Conservation (phyloP, 2,797 vertebrate genomes). For the Scarus forsteni region DNA sequence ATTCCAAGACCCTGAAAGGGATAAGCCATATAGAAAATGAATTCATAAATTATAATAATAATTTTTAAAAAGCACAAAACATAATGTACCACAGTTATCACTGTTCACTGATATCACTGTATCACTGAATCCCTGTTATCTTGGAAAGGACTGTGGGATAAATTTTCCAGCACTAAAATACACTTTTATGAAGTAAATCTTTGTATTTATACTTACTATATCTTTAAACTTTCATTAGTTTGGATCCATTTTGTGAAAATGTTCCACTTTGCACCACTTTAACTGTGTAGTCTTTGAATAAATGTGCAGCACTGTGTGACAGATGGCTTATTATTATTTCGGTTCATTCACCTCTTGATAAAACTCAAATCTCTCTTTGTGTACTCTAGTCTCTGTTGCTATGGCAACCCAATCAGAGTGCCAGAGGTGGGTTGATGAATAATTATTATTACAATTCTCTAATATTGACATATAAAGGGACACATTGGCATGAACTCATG, state of each 20-base stretch:
- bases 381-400: constrained; percentile 56
- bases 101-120: too few species aligned
- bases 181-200: too few species aligned
- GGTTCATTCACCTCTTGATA: constrained; percentile 41
- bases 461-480: constrained; percentile 10
- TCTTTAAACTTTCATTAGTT: constrained; percentile 4
- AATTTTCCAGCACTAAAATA: too few species aligned
- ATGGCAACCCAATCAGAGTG: constrained; percentile 75
- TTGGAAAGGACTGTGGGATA: too few species aligned
- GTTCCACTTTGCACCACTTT: constrained; percentile 1
- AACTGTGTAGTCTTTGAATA: constrained; percentile 18
- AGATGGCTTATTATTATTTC: constrained; percentile 55
- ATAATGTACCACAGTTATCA: too few species aligned
- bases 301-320: constrained; percentile 32
- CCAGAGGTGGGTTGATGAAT: constrained; percentile 70
- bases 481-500: constrained; percentile 1
- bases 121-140: too few species aligned
- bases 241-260: background rate
- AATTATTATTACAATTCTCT: constrained; percentile 47
- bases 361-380: constrained; percentile 31
- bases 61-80: too few species aligned
- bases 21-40: too few species aligned
- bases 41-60: too few species aligned
- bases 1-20: too few species aligned
- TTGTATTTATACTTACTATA: too few species aligned